Evolutionary conservation across 2,888 invertebrate species (phyloP).

Genomic region (Phlogophora meticulosa): DNA sequence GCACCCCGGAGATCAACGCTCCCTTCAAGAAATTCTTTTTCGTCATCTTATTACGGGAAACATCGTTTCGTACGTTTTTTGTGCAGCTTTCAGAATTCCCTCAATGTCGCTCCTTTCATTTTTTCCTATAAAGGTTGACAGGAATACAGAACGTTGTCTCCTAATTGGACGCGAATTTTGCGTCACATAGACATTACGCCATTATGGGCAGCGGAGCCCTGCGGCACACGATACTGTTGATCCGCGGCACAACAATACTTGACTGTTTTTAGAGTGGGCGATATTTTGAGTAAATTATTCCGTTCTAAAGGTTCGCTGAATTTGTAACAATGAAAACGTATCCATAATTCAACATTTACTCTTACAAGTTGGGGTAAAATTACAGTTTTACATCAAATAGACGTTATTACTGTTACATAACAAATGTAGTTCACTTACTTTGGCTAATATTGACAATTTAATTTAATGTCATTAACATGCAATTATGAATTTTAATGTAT

Average conservation of each 20-base stretch:
- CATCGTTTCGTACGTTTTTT: conserved; percentile 46
- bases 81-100: conserved; percentile 45
- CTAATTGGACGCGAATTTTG: conserved; percentile 56
- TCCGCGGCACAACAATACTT: conserved; percentile 8
- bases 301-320: conserved; percentile 6
- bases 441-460: too few species aligned
- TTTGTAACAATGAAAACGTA: conserved; percentile 19
- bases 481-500: too few species aligned
- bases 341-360: conserved; percentile 20
- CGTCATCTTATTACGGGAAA: conserved; percentile 53
- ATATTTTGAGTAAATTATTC: conserved; percentile 26
- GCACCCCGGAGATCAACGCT: conserved; percentile 20
- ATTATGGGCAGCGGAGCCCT: conserved; percentile 25
- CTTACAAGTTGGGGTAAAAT: conserved; percentile 6
- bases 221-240: conserved; percentile 29
- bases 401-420: not conserved
- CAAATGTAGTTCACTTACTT: conserved; percentile 4
- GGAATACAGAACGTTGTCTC: conserved; percentile 44
- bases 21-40: conserved; percentile 33
- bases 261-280: conserved; percentile 15
- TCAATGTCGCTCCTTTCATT: conserved; percentile 39
- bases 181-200: conserved; percentile 24
- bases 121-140: conserved; percentile 51
- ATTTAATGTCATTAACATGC: too few species aligned
- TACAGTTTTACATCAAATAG: not conserved